Conservation (phyloP, 2,888 invertebrate species). For the Melanotus villosus region DNA sequence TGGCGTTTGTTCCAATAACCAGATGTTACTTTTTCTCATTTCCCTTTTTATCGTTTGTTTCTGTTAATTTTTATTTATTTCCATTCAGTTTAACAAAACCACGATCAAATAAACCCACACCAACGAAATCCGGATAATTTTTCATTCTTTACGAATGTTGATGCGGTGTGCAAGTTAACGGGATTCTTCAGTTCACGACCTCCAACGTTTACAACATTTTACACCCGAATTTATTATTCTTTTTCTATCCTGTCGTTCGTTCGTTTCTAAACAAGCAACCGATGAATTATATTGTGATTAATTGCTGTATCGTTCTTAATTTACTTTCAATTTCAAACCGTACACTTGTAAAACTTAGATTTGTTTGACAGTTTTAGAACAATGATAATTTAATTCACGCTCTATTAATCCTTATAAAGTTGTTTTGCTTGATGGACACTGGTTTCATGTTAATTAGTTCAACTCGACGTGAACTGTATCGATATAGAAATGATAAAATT, state of each 20-base stretch:
- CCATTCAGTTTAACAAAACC: neutral
- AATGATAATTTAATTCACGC: constrained; percentile 21
- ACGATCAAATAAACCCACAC: neutral
- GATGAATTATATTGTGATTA: too few relatives aligned
- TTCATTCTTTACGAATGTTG: neutral
- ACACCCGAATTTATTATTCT: constrained; percentile 18
- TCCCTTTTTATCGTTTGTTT: too few relatives aligned
- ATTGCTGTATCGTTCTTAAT: neutral
- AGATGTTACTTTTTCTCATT: constrained; percentile 20
- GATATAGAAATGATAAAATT: too few relatives aligned
- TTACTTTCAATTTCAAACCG: constrained; percentile 24
- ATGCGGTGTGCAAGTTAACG: constrained; percentile 12
- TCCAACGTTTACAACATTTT: constrained; percentile 11
- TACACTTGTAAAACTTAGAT: neutral
- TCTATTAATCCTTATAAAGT: constrained; percentile 10
- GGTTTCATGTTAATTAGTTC: constrained; percentile 24
- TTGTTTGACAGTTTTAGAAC: constrained; percentile 23
- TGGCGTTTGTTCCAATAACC: constrained; percentile 32
- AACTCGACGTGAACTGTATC: too few relatives aligned
- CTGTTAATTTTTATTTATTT: too few relatives aligned
- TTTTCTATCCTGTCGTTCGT: neutral
- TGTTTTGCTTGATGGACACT: constrained; percentile 10
- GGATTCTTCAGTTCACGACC: constrained; percentile 15
- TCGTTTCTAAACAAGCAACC: too few relatives aligned
- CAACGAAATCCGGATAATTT: neutral